Evolutionary conservation across 2,888 invertebrate genomes (phyloP).

Genomic region (Achlya flavicornis): DNA sequence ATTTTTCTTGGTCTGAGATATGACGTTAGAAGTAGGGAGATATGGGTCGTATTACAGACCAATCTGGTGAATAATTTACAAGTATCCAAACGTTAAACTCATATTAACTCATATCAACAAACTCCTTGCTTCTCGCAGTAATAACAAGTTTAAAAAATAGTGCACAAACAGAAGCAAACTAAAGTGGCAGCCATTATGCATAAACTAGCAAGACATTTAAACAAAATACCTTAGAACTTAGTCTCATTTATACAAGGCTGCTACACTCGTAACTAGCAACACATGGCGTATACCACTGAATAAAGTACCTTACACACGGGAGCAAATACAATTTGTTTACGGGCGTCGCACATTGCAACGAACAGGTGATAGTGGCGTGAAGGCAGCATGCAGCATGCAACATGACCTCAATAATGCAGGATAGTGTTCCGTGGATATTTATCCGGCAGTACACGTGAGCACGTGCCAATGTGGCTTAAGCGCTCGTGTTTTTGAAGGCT

Average conservation of each 20-base stretch:
- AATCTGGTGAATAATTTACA: no score
- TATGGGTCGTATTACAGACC: no score
- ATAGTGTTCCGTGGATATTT: not conserved
- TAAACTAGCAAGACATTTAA: slow-evolving; percentile 1
- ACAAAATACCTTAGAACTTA: not conserved
- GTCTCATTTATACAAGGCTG: not conserved
- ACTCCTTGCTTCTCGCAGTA: no score
- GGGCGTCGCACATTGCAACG: slow-evolving; percentile 3
- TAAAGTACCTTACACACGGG: not conserved
- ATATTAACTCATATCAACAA: no score
- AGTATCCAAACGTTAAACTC: no score
- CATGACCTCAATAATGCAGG: not conserved
- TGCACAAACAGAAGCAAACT: no score
- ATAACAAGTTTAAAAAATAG: not conserved
- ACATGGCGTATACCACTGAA: not conserved
- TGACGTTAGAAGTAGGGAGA: no score
- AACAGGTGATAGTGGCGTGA: not conserved
- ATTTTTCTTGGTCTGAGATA: no score
- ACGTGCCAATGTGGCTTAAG: not conserved
- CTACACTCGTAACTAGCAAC: not conserved
- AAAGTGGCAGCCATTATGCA: not conserved
- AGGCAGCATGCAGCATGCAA: slow-evolving; percentile 4
- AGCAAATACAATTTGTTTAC: slow-evolving; percentile 15
- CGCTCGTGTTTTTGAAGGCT: not conserved
- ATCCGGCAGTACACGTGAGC: slow-evolving; percentile 2